Evolutionary conservation across 35 echinoderm and acorn worm species (phyloP).

Genomic region (Hemicentrotus pulcherrimus): DNA sequence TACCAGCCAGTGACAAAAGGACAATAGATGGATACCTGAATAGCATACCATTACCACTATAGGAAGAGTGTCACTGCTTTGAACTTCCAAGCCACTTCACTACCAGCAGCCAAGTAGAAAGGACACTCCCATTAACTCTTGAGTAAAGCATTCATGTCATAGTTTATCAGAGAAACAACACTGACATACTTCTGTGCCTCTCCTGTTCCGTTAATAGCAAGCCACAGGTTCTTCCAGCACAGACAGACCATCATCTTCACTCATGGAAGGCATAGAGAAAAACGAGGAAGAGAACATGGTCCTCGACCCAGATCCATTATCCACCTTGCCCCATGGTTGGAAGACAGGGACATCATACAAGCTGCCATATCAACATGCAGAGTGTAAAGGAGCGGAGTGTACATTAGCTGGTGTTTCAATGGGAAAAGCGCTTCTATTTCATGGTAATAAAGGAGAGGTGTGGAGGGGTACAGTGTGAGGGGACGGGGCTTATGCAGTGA

Average conservation of each 20-base stretch:
- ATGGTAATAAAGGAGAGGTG: background rate
- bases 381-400: constrained; percentile 56
- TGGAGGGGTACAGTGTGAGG: background rate
- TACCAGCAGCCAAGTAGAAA: no score
- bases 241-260: background rate
- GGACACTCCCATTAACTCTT: no score
- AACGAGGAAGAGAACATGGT: background rate
- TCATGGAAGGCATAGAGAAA: background rate
- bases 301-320: background rate
- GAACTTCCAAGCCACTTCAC: no score
- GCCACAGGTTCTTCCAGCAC: background rate
- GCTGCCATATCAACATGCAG: constrained; percentile 62
- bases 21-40: no score
- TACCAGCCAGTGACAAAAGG: no score
- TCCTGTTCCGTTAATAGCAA: background rate
- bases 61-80: no score
- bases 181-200: background rate
- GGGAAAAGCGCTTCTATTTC: constrained; percentile 30
- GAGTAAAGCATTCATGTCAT: no score
- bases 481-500: background rate
- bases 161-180: no score
- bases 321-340: constrained; percentile 56
- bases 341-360: constrained; percentile 53
- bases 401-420: constrained; percentile 62
- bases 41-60: no score